Base-by-base conservation (phyloP, 2,797 vertebrate genomes). In the Gephyroberyx darwinii region DNA sequence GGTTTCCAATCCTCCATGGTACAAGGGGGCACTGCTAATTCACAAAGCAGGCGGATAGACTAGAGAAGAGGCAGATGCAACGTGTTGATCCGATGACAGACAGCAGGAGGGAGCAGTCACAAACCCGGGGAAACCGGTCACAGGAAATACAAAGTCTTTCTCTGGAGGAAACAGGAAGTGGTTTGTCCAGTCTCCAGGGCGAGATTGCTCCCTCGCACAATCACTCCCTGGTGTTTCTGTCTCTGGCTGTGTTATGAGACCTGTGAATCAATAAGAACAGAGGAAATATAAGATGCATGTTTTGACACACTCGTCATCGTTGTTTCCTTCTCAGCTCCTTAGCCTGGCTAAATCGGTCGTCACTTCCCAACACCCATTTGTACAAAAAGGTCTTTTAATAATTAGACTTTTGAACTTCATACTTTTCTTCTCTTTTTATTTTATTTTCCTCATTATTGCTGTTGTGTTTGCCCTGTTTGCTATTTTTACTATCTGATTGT, bases 181-280 rank as follows among this genome's bases (percentile, higher is more conserved):
- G 86, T 89, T 89, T 88, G 77, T 80, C 83, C 86, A 84, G 88
- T 91, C 92, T 93, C 90, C 88, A 85, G 85, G 84, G 73, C 65
- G 41, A 45, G 64, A 30, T 70, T 77, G 77, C 54, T 73, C 75
- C 82, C 79, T 83, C 71, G 78, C 71, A 91, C 92, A 91, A 92
- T 92, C 92, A 75, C 75, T 83, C 67, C 78, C 65, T 81, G 91
- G 93, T 88, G 90, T 86, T 89, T 87, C 81, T 67, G 72, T 90
- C 92, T 90, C 90, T 91, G 92, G 85, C 90, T 94, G 85, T 92
- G 95, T 99, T 96, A 98, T 89, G 96, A 97, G 90, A 98, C 97
- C 97, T 99, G 95, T 1, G 77, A 90, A 91, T 71, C 78, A 88
- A 93, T 75, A 90, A 93, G 77, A 93, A 92, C 70, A 94, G 65